Base-by-base conservation (phyloP, 2,113 vertebrate genomes). In the Lepus timidus region DNA sequence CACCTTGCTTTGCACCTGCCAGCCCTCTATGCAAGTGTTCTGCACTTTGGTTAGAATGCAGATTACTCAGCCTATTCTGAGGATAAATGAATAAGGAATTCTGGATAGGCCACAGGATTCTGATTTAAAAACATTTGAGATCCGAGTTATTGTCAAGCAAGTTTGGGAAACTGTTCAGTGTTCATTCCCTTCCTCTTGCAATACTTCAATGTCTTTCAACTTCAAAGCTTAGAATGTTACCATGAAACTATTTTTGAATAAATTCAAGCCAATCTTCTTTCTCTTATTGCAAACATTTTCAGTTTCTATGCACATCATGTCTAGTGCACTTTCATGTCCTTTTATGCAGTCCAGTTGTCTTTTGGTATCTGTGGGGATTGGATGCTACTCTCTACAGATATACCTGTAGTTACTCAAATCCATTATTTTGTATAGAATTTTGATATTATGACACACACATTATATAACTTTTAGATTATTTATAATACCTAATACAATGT, bases 21-120 rank as follows among this genome's bases (percentile, higher is more conserved):
- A 86, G 33, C 6, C 39, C 25, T 61, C 64, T 39, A 27, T 9
- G 23, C 14, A 78, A 27, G n/a, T 36, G 51, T 39, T 31, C n/a
- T 52, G 81, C 31, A 51, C 33, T 65, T 91, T 81, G n/a, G 29
- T 49, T 76, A 71, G 93, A 81, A 90, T 61, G 29, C 27, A 89
- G 62, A 86, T 82, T 19, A 6, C 4, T 31, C 31, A 68, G 20
- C 3, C 16, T 90, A n/a, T 36, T 4, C 23, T 61, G 29, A 14
- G 52, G 73, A 94, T n/a, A 31, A 25, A 6, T 29, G 23, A 95
- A 67, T 76, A 33, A 39, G 31, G 52, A 71, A 9, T 29, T 67
- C 22, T 49, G 11, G 5, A 22, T 23, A 44, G 31, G 3, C 12
- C 33, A 22, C 39, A 76, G 55, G 64, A 67, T 36, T 84, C n/a